phyloP scores from a whole-genome alignment of 2,797 vertebrate genomes.

The Pelochelys cantorii region DNA sequence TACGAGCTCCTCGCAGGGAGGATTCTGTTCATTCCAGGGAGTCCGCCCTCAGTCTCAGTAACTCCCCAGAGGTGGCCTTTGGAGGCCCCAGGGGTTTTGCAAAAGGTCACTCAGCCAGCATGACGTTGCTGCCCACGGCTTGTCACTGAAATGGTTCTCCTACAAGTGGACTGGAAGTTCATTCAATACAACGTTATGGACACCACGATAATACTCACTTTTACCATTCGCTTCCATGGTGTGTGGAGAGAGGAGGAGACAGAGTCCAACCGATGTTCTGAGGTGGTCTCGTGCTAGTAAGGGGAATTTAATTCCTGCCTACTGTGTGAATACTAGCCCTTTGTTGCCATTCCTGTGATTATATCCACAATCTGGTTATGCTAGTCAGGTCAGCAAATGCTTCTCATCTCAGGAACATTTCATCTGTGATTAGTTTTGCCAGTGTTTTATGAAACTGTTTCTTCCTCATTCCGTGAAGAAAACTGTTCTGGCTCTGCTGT shows the following conservation, averaged over 20 bases:
- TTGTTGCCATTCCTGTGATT: not conserved
- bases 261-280: not conserved
- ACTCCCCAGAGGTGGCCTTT: not conserved
- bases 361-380: not conserved
- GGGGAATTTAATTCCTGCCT: not conserved
- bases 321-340: rapidly evolving
- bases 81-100: not conserved
- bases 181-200: conserved; percentile 24
- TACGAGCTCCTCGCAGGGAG: conserved; percentile 69
- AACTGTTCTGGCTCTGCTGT: not conserved
- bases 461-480: not conserved
- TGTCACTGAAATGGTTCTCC: conserved; percentile 45
- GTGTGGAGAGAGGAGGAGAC: not conserved
- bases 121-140: conserved; percentile 6
- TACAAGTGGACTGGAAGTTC: conserved; percentile 48
- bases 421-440: not conserved
- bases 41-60: conserved; percentile 7
- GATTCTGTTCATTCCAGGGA: conserved; percentile 76
- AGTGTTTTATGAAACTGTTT: not conserved
- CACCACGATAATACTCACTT: conserved; percentile 26
- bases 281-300: not conserved
- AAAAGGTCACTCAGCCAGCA: conserved; percentile 1
- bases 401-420: not conserved
- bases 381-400: not conserved
- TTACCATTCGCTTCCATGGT: conserved; percentile 37